Base-by-base conservation (phyloP, 2,113 vertebrate species). In the Hiodon tergisus region DNA sequence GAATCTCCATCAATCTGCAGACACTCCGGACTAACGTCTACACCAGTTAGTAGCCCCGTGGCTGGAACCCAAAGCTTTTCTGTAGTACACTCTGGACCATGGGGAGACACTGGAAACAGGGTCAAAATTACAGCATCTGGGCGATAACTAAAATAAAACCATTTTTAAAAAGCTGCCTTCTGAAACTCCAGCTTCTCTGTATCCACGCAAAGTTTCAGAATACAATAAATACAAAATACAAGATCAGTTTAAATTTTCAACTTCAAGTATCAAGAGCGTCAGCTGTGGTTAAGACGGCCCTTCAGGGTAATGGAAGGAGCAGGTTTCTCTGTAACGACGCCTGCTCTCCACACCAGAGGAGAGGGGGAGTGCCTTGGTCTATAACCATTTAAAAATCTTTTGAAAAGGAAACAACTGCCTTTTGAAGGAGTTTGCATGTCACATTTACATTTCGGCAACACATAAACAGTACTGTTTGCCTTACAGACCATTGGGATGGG, bases 251-350 rank as follows among this genome's bases (percentile, higher is more conserved):
- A 78, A 69, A 80, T 69, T 80, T 67, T 55, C 16, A 57, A 66
- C 14, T 91, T 92, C 89, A 91, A 93, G 89, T 92, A 92, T 90
- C 85, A 90, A 91, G 78, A 82, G 78, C 74, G 65, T 88, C 87
- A 86, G 81, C 87, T 17, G 87, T 78, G 78, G 86, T 79, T 85
- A 89, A 85, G 73, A 86, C 82, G 65, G 61, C 59, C 47, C 81
- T 72, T 81, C 75, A 81, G 86, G 60, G 79, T 78, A 85, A 85
- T 84, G 88, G 91, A 79, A 81, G 75, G 82, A 83, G 74, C 90
- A 89, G 90, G 93, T 88, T 94, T 94, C 92, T 94, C 93, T 93
- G 93, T 93, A 94, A 88, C 90, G 86, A 94, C 91, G 91, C 93
- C 91, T 89, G 89, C 79, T 84, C 83, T 89, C 90, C 83, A 85